Percentiles rank a stretch among this genome's conserved stretches.
phyloP scores from a whole-genome alignment of 2,888 invertebrate genomes.

The Chironomus riparius region DNA sequence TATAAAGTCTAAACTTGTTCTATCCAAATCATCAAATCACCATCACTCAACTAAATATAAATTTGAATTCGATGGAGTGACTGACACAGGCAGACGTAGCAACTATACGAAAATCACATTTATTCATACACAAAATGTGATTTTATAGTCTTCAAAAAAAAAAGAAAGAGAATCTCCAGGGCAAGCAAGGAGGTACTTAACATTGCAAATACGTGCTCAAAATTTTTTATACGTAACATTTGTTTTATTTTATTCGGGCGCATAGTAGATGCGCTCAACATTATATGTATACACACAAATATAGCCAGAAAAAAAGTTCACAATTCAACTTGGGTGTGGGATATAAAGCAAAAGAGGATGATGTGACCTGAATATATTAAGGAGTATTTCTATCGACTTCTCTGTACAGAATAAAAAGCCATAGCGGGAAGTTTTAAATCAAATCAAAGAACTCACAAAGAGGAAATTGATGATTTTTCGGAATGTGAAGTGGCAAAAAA shows the following conservation, averaged over 20 bases:
- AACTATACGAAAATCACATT: too few relatives aligned
- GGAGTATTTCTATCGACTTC: background rate
- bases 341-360: conserved; percentile 10
- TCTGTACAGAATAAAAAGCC: background rate
- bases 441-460: background rate
- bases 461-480: background rate
- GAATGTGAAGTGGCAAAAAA: background rate
- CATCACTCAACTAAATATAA: background rate
- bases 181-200: conserved; percentile 1
- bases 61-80: conserved; percentile 17
- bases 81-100: background rate
- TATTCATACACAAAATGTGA: too few relatives aligned
- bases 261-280: too few relatives aligned
- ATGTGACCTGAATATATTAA: conserved; percentile 16
- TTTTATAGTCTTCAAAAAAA: background rate
- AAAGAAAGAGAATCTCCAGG: background rate
- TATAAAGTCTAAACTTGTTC: background rate
- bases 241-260: too few relatives aligned
- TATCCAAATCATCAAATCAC: background rate
- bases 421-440: background rate
- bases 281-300: too few relatives aligned
- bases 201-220: conserved; percentile 13
- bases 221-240: background rate
- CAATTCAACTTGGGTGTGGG: conserved; percentile 2
- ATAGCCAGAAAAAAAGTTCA: background rate